These are phyloP conservation scores for Acutogordius australiensis DNA, from an alignment of 2,888 invertebrate genomes.

Conservation along the genomic window DNA sequence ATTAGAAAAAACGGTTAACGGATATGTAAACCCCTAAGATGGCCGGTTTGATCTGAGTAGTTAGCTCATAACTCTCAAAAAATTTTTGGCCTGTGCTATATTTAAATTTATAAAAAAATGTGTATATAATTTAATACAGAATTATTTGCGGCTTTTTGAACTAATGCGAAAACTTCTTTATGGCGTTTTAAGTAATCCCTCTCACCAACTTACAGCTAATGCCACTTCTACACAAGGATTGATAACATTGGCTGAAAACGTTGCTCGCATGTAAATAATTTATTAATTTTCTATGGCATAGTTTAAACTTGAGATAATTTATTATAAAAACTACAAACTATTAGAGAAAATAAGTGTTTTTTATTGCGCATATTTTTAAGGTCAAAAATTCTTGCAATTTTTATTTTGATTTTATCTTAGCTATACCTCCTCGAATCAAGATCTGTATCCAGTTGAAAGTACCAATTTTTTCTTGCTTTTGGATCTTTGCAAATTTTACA, in stretches of 20 bases:
- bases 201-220: not conserved
- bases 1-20: too few species aligned
- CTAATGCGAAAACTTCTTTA: not conserved
- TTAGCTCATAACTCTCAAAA: too few species aligned
- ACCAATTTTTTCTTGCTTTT: conserved; percentile 6
- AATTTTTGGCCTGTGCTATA: too few species aligned
- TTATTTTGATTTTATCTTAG: too few species aligned
- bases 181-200: not conserved
- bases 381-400: too few species aligned
- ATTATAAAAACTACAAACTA: too few species aligned
- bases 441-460: not conserved
- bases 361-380: too few species aligned
- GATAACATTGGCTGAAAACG: not conserved
- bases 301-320: not conserved
- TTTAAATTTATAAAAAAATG: not conserved
- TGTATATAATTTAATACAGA: not conserved
- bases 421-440: not conserved
- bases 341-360: too few species aligned
- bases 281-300: too few species aligned
- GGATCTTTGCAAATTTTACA: conserved; percentile 6
- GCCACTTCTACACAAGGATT: not conserved
- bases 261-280: not conserved
- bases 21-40: too few species aligned
- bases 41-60: too few species aligned
- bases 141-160: not conserved